These are phyloP conservation scores for Metacarcinus magister DNA, from an alignment of 2,888 invertebrate genomes.

Conservation along the genomic window DNA sequence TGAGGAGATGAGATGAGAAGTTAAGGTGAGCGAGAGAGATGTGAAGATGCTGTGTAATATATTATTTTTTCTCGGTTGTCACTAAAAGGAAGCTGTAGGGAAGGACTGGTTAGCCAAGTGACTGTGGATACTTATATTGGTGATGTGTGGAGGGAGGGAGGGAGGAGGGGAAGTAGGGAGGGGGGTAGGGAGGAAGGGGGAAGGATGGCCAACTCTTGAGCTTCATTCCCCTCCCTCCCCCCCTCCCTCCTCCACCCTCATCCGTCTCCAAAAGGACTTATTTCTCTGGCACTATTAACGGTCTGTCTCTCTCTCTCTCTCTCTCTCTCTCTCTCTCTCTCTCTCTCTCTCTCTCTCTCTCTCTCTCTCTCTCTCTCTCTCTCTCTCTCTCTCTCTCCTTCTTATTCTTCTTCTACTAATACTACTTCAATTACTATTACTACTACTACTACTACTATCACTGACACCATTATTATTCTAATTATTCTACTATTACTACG, in stretches of 20 bases:
- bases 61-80: background rate
- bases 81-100: background rate
- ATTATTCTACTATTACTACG: background rate
- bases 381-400: slow-evolving; percentile 26
- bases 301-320: no score
- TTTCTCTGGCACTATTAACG: no score
- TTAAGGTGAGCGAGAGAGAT: background rate
- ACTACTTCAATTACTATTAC: background rate
- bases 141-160: background rate
- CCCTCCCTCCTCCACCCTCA: no score
- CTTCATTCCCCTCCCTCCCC: no score
- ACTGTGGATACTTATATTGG: background rate
- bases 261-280: no score
- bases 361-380: slow-evolving; percentile 8
- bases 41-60: background rate
- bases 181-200: background rate
- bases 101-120: background rate
- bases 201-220: background rate
- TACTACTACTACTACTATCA: background rate
- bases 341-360: background rate
- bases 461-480: background rate
- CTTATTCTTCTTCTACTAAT: background rate
- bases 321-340: slow-evolving; percentile 11
- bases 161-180: background rate
- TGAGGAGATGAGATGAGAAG: background rate